Evolutionary conservation across 2,888 invertebrate species (phyloP), one percentile per base, ranked within the genome.

Genomic region (Meiosimyza decipiens): DNA sequence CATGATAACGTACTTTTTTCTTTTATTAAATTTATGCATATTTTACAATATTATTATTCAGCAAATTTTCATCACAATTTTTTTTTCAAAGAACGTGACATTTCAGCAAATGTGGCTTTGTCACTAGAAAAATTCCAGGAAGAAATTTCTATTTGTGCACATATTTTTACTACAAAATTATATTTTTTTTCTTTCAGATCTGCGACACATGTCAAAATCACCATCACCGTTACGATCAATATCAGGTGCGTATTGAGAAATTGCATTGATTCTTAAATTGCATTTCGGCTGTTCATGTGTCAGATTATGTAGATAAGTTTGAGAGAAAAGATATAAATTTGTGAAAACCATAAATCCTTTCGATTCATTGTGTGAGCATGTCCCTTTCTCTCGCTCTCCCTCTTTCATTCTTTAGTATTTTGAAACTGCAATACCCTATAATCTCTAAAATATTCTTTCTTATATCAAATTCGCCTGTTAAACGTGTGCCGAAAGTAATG

Each of bases 141-240:
- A 64, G 22, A 51, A 28, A 28, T 28, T 50, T 57, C 6, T 12
- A 47, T 55, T 5, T 15, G 7, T 47, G 55, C 18, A 40, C 49
- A 12, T 55, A 52, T 68, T 47, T 59, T 63, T 47, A 18, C n/a
- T 51, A 28, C 28, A 65, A 60, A n/a, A 62, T 71, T 71, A 11
- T 72, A 50, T 47, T 52, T 18, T 55, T 60, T 33, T 54, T 64
- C 49, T 64, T 64, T 18, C 64, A 64, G 64, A 82, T 84, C 82
- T 85, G 77, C 83, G 83, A 79, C 83, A 85, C 80, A 83, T 87
- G 82, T 85, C 86, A 77, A 85, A 86, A 80, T 84, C 87, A 75
- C 85, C 87, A 78, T 82, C 85, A 77, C 84, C 87, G 76, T 80
- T 84, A 77, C 86, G 83, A 73, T 84, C 85, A 67, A 77, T 84